Evolutionary conservation across 1,140 invertebrate species (phyloP), one percentile per base, ranked within the genome.

Genomic region (Drosophila athabasca): DNA sequence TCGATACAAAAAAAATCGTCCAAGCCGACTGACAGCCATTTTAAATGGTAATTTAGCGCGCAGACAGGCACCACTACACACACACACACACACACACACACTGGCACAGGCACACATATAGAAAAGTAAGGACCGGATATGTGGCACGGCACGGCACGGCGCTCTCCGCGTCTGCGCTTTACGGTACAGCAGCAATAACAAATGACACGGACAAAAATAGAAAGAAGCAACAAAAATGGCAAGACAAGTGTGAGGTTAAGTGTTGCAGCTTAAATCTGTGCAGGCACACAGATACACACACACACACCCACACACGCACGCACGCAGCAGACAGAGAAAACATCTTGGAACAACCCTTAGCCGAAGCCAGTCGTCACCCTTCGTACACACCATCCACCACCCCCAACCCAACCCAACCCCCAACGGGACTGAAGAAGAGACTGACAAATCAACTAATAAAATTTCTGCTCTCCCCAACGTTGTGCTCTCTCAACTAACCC

Each of bases 231-330:
- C 39, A 52, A 70, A 45, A 73, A 73, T 79, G 66, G 59, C 57
- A 76, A 60, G 83, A 77, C 83, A 88, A 88, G 83, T 88, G 83
- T 88, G 83, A 79, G 83, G 83, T 88, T 88, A 88, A 88, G 83
- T 88, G 83, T 72, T 68, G 71, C 83, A 88, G 76, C 84, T 88
- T 88, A 88, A 88, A 88, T 88, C 83, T 83, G 57, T 84, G 76
- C 57, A 46, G 35, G 41, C 46, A 51, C 62, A 62, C 24, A 46
- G 22, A 54, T 41, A 61, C 45, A 44, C 19, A 61, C 54, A 73
- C 39, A 54, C 26, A 53, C 26, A 64, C 19, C 58, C 54, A 73
- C 39, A 54, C 26, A 53, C 26, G 58, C 35, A 53, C 9, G 15
- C 15, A 29, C 50, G 5, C 43, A 9, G 13, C 17, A 31, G 15